Percentiles rank a stretch among this genome's conserved stretches.
These are phyloP conservation scores for Drosophila neocordata DNA, from an alignment of 1,140 invertebrate species.

Conservation along the genomic window DNA sequence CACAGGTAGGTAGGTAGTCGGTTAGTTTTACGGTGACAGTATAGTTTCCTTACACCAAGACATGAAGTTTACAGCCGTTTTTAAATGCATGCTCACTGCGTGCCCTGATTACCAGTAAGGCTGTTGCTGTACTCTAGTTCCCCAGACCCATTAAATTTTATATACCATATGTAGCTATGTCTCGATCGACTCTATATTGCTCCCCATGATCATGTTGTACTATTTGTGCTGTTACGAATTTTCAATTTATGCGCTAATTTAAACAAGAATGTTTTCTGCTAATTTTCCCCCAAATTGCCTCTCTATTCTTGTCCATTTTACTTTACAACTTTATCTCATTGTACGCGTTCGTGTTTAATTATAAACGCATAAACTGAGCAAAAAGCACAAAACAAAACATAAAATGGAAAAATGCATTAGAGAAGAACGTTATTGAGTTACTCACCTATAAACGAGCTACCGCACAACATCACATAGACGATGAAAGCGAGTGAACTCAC, in stretches of 20 bases:
- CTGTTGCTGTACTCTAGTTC: neutral
- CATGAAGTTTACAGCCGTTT: neutral
- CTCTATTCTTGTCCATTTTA: neutral
- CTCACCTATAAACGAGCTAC: constrained; percentile 73
- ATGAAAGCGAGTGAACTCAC: constrained; percentile 39
- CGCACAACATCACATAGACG: constrained; percentile 56
- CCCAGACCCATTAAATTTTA: neutral
- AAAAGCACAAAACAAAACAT: constrained; percentile 30
- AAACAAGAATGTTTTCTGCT: neutral
- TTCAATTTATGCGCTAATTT: constrained; percentile 11
- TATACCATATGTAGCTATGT: neutral
- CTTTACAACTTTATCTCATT: constrained; percentile 14
- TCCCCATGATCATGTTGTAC: neutral
- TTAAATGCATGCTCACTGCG: neutral
- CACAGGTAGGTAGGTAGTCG: neutral
- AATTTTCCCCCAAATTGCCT: neutral
- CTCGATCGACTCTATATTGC: constrained; percentile 1
- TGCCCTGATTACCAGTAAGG: neutral
- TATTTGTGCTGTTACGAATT: constrained; percentile 3
- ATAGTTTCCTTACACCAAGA: too few relatives aligned
- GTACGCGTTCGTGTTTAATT: constrained; percentile 47
- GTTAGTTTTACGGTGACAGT: too few relatives aligned
- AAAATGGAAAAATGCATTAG: neutral
- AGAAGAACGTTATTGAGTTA: constrained; percentile 31
- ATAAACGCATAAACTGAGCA: constrained; percentile 35